Percentiles rank a stretch among this genome's conserved stretches.
phyloP scores from a whole-genome alignment of 2,113 vertebrate species.

The Atractosteus spatula region DNA sequence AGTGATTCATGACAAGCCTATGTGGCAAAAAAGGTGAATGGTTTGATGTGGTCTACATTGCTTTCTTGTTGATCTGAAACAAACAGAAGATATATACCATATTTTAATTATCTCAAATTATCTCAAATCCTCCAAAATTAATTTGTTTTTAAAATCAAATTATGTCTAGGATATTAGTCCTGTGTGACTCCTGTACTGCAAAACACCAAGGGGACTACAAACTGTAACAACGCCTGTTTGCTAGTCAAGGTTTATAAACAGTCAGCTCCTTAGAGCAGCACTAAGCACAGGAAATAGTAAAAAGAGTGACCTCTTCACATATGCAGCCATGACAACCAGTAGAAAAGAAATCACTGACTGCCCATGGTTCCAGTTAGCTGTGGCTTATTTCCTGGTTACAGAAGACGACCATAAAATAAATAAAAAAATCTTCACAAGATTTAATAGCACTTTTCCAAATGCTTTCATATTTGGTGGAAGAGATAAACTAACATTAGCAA shows the following conservation, averaged over 20 bases:
- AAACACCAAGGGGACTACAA: too few relatives aligned
- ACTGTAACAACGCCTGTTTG: not conserved
- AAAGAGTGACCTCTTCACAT: conserved; percentile 2
- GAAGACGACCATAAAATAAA: not conserved
- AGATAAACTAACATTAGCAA: too few relatives aligned
- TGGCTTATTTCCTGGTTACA: conserved; percentile 17
- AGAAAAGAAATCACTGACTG: not conserved
- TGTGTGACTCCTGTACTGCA: too few relatives aligned
- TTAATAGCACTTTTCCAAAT: not conserved
- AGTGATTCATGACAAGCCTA: too few relatives aligned
- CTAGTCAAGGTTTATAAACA: not conserved
- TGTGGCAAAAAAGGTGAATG: too few relatives aligned
- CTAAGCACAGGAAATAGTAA: conserved; percentile 2
- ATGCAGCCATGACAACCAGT: not conserved
- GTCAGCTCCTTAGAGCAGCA: not conserved
- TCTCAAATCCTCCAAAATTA: too few relatives aligned
- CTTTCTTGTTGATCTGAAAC: too few relatives aligned
- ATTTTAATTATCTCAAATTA: too few relatives aligned
- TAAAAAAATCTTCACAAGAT: conserved; percentile 12
- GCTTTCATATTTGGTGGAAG: not conserved
- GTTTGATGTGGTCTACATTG: too few relatives aligned
- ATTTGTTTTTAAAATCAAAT: too few relatives aligned
- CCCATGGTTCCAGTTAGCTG: not conserved
- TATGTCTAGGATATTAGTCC: too few relatives aligned
- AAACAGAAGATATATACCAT: too few relatives aligned